These are phyloP conservation scores for Malurus leucopterus DNA, from an alignment of 2,797 vertebrate species.

Conservation along the genomic window DNA sequence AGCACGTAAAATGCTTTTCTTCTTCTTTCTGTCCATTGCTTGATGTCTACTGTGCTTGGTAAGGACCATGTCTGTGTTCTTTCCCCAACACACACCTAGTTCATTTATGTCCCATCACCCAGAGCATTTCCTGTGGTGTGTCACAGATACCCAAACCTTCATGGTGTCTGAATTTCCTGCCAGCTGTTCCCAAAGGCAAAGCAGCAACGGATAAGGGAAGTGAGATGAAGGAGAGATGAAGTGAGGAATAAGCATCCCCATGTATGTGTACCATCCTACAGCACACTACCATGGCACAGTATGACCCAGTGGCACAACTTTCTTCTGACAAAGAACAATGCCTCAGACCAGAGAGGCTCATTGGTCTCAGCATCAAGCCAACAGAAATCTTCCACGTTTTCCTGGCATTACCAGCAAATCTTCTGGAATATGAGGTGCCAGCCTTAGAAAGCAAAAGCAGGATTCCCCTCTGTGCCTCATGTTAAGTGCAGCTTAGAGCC, in stretches of 20 bases:
- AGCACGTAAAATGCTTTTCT: neutral
- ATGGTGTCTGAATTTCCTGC: neutral
- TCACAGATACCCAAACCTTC: neutral
- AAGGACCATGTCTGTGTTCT: neutral
- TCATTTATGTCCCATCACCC: neutral
- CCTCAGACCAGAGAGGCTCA: neutral
- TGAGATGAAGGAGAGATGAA: neutral
- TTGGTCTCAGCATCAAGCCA: neutral
- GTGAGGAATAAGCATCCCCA: neutral
- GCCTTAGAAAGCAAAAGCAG: neutral
- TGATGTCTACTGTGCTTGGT: neutral
- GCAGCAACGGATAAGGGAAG: neutral
- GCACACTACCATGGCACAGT: neutral
- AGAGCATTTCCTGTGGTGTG: neutral
- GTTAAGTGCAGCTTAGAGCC: rapidly evolving
- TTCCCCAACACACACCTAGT: neutral
- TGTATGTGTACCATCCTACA: neutral
- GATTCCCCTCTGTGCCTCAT: neutral
- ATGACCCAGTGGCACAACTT: neutral
- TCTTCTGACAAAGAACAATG: neutral
- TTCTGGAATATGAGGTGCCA: neutral
- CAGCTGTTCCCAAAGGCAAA: neutral
- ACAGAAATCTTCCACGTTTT: neutral
- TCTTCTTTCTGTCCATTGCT: neutral
- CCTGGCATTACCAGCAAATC: neutral